Evolutionary conservation across 2,888 invertebrate genomes (phyloP), one percentile per base, ranked within the genome.

Genomic region (Atethmia centrago): DNA sequence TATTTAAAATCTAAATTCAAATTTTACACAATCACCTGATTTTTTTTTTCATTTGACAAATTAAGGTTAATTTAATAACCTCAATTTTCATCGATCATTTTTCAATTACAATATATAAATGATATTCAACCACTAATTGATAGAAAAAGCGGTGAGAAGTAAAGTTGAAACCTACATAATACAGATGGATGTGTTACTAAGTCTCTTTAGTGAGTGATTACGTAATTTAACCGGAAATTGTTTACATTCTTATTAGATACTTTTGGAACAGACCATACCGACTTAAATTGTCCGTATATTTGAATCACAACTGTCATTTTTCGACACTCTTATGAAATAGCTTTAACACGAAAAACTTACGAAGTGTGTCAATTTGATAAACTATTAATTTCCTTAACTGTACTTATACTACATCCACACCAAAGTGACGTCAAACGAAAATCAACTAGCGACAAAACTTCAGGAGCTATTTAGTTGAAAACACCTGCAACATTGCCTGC

Each of bases 381-480:
- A 61, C 16, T 16, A 10, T 62, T 42, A 3, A 45, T 45, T 8
- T 42, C 25, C 0, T 10, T 25, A 0, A 10, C n/a, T 42, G 10
- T 10, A 25, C 31, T 31, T 25, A 10, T 0, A 28, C 0, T 45
- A 3, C 16, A 61, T 14, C 7, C 47, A 47, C 19, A 31, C 14
- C 5, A 65, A 64, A 9, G 16, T n/a, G 64, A 76, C 40, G 51
- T 53, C 55, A 74, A 78, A 80, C 40, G 56, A 70, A 81, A 74
- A 51, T 64, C 49, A 64, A 65, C 58, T 40, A 61, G 2, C 16
- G 40, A 56, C 47, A 28, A 62, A 78, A 69, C 45, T 77, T 68
- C 56, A 62, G 56, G 21, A 66, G 61, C 40, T 68, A 68, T 68
- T 79, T 64, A 79, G 64, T 80, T 77, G 36, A 62, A 55, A 80